These are phyloP conservation scores for Batillaria attramentaria DNA, from an alignment of 1,140 invertebrate genomes.

Conservation along the genomic window DNA sequence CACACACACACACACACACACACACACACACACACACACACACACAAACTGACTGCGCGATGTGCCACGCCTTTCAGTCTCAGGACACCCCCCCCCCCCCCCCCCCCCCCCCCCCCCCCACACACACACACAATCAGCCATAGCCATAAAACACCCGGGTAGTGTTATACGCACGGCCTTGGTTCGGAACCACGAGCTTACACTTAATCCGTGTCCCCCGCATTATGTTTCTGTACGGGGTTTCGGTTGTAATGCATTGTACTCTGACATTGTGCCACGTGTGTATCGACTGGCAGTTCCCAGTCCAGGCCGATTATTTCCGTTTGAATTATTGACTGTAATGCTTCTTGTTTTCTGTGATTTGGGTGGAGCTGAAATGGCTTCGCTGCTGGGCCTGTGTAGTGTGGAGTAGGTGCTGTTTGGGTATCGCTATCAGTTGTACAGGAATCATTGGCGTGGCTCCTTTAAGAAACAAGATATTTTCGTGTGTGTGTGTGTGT, in stretches of 20 bases:
- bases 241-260: too few relatives aligned
- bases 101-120: not conserved
- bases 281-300: too few relatives aligned
- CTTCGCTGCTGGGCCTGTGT: not conserved
- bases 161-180: too few relatives aligned
- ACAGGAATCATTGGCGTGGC: not conserved
- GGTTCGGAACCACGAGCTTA: too few relatives aligned
- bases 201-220: too few relatives aligned
- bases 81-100: not conserved
- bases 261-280: too few relatives aligned
- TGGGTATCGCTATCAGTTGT: not conserved
- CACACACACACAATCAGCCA: too few relatives aligned
- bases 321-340: too few relatives aligned
- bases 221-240: too few relatives aligned
- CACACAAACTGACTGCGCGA: not conserved
- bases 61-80: not conserved
- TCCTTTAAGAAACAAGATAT: too few relatives aligned
- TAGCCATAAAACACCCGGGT: too few relatives aligned
- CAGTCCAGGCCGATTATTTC: too few relatives aligned
- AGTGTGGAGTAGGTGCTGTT: not conserved
- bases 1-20: not conserved
- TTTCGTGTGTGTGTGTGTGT: constrained; percentile 8
- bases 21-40: constrained; percentile 1
- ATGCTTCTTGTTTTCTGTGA: not conserved
- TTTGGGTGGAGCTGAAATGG: not conserved